A percentile compares a stretch with the other conserved stretches of the same genome.
Conservation (phyloP, 2,797 vertebrate species). For the Setipinna tenuifilis region DNA sequence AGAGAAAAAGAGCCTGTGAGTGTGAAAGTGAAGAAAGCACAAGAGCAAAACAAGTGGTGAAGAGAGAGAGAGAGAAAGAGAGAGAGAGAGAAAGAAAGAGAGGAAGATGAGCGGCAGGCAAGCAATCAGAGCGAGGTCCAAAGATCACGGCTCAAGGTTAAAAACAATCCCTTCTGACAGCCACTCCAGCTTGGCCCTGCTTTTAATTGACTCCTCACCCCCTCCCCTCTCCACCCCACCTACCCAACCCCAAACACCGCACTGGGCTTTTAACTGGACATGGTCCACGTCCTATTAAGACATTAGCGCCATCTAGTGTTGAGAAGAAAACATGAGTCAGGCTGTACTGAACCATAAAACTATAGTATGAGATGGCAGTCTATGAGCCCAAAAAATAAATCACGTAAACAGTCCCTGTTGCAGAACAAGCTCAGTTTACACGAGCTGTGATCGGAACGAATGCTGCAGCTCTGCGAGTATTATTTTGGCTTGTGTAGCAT, state of each 20-base stretch:
- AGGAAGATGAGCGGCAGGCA: slow-evolving; percentile 12
- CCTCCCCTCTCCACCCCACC: background rate
- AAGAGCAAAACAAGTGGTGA: background rate
- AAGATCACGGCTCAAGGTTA: slow-evolving; percentile 10
- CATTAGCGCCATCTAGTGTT: background rate
- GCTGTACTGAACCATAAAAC: background rate
- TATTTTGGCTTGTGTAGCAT: background rate
- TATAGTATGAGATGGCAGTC: background rate
- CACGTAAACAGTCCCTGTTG: background rate
- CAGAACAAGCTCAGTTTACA: slow-evolving; percentile 1
- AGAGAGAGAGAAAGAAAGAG: background rate
- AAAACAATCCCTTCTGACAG: slow-evolving; percentile 12
- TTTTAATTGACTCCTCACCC: slow-evolving; percentile 12
- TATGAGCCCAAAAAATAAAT: background rate
- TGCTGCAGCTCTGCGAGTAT: background rate
- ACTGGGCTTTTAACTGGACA: background rate
- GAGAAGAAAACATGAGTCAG: background rate
- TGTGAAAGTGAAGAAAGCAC: background rate
- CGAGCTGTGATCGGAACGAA: background rate
- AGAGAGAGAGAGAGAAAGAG: background rate
- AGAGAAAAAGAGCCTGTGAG: background rate
- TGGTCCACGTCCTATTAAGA: background rate
- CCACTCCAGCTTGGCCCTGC: slow-evolving; percentile 24
- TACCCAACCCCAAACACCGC: background rate
- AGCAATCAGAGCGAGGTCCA: slow-evolving; percentile 21